Base-by-base conservation (phyloP, 2,797 vertebrate species). In the Gambusia yucatana region DNA sequence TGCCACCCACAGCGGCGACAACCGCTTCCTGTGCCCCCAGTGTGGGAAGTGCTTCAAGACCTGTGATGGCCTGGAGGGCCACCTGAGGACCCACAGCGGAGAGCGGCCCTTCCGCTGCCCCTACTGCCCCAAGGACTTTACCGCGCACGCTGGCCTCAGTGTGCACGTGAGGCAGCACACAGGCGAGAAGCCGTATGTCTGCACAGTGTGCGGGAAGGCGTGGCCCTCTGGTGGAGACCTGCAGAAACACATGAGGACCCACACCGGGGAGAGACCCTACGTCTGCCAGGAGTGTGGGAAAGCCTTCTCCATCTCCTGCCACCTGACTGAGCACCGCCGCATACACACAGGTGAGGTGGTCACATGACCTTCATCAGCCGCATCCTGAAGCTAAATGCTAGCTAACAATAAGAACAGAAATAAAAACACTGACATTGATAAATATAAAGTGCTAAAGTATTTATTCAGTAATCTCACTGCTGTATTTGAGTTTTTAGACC, bases 111-210 rank as follows among this genome's bases (percentile, higher is more conserved):
- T 91, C 84, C 86, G 89, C 86, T 96, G 95, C 85, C 89, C 94
- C 10, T 92, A 95, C 87, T 96, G 95, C 73, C 88, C 94, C 71
- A 95, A 95, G 78, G 88, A 91, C 89, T 95, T 95, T 84, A 93
- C 94, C 0, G 88, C 94, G 0, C 91, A 93, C 0, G 94, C 95
- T 0, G 94, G 94, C n/a, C 91, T 96, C 43, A 95, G 95, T n/a
- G 95, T 95, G 81, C 95, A 96, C 6, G 89, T 96, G 77, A 89
- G 94, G 13, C 92, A 92, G 28, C 95, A 96, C 88, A 96, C 95
- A 0, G 95, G 95, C 0, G 95, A 96, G 91, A 92, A 94, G 7
- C 95, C 95, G 0, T 96, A 95, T 22, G 88, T 94, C 76, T 96
- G 95, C 85, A 74, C 84, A 0, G 93, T 94, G 79, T 96, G 95